Base-by-base conservation (phyloP, 1,140 invertebrate species). In the Microplitis mediator region DNA sequence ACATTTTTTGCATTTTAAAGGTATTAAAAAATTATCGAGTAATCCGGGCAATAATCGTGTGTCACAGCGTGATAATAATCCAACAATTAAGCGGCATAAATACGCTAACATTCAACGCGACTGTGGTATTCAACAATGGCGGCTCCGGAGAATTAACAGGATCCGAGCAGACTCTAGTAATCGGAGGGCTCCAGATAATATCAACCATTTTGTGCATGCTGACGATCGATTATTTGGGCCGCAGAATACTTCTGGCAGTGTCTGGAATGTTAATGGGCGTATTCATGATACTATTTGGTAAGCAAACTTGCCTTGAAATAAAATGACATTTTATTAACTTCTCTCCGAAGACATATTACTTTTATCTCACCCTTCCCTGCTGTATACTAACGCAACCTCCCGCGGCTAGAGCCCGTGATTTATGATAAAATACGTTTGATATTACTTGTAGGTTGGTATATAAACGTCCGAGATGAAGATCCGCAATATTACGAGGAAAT, bases 41-140 rank as follows among this genome's bases (percentile, higher is more conserved):
- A 16, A 51, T 75, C 60, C 92, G 91, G 79, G 91, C 92, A 1
- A 81, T 95, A 23, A 76, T 90, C 5, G 92, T 95, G 32, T 91
- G 90, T 69, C 86, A 94, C 72, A 89, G 89, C 16, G 85, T 95
- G 1, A 94, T 96, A 90, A 82, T 93, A 68, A 91, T 94, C 79
- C 94, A 96, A 79, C 95, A 96, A 82, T 86, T 96, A 56, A 92
- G 91, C 73, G 94, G 95, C 39, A 93, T 96, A 62, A 95, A 95
- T 78, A 92, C 92, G 4, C 92, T 96, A 13, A 91, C 95, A 75
- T 95, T 95, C 82, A 95, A 95, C 80, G 90, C 92, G 0, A 89
- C 90, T 3, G 83, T 87, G 3, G 93, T 97, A 73, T 95, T 97
- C 81, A 82, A 86, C 89, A 76, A 89, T 80, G 68, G 88, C 88